These are phyloP conservation scores for Lasius fuliginosus DNA, from an alignment of 2,888 invertebrate genomes.

Conservation along the genomic window DNA sequence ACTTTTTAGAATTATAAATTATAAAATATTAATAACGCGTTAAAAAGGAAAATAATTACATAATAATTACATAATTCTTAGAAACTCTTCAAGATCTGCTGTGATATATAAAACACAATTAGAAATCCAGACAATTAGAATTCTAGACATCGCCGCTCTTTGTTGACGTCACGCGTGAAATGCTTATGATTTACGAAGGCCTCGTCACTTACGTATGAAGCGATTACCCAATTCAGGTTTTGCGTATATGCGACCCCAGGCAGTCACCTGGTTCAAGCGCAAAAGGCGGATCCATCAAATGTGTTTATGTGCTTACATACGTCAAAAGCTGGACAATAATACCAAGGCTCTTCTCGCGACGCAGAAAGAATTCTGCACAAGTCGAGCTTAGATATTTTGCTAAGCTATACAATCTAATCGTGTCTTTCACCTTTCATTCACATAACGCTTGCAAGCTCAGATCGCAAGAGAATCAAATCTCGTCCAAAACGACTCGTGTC, in stretches of 20 bases:
- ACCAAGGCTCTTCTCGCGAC: slow-evolving; percentile 8
- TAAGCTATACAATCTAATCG: background rate
- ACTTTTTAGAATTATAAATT: background rate
- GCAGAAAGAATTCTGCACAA: background rate
- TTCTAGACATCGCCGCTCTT: slow-evolving; percentile 25
- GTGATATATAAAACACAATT: background rate
- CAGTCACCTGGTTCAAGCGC: slow-evolving; percentile 31
- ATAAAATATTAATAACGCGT: background rate
- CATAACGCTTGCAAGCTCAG: slow-evolving; percentile 12
- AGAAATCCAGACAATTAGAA: slow-evolving; percentile 44
- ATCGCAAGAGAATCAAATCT: slow-evolving; percentile 20
- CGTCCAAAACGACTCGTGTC: background rate
- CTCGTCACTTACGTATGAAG: slow-evolving; percentile 35
- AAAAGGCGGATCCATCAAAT: slow-evolving; percentile 29
- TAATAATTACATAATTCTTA: background rate
- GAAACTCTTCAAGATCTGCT: background rate
- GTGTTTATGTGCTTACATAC: slow-evolving; percentile 34
- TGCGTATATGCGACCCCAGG: slow-evolving; percentile 49
- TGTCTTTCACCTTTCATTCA: background rate
- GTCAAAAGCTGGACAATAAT: slow-evolving; percentile 31
- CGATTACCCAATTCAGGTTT: slow-evolving; percentile 48
- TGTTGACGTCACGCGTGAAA: slow-evolving; percentile 43
- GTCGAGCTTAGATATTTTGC: slow-evolving; percentile 14
- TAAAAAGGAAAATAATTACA: background rate
- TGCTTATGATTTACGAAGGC: slow-evolving; percentile 46